Percentiles rank a stretch among this genome's conserved stretches.
These are phyloP conservation scores for Heliconius eleuchia DNA, from an alignment of 1,140 invertebrate species.

Conservation along the genomic window DNA sequence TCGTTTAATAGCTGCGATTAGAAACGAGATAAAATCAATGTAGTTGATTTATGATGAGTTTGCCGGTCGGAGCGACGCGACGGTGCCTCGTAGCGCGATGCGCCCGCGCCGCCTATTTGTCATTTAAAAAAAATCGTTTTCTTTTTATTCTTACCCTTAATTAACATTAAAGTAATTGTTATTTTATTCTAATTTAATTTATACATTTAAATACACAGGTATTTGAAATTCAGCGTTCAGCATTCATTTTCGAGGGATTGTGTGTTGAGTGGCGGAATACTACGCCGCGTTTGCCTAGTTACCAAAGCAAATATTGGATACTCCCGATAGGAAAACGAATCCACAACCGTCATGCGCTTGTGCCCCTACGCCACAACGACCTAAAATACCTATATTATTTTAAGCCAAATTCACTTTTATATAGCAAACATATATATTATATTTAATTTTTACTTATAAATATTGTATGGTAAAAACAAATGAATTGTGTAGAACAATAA, in stretches of 20 bases:
- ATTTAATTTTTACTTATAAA: background rate
- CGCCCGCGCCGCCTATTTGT: constrained; percentile 29
- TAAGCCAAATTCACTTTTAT: background rate
- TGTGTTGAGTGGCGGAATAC: too few relatives aligned
- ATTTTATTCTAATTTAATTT: background rate
- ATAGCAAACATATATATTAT: background rate
- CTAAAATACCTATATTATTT: background rate
- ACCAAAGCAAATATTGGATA: too few relatives aligned
- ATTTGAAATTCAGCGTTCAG: too few relatives aligned
- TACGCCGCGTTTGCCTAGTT: too few relatives aligned
- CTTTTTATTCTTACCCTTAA: background rate
- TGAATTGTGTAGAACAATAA: background rate
- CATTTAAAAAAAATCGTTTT: background rate
- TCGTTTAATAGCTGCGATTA: constrained; percentile 44
- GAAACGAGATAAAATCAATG: constrained; percentile 49
- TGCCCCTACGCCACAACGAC: too few relatives aligned
- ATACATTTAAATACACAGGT: background rate
- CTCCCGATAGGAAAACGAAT: too few relatives aligned
- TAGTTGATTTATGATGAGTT: constrained; percentile 50
- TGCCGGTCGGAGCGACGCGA: constrained; percentile 30
- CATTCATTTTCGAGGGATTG: too few relatives aligned
- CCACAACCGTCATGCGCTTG: too few relatives aligned
- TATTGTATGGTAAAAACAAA: background rate
- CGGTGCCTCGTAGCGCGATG: constrained; percentile 29
- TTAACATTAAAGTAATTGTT: constrained; percentile 4